Base-by-base conservation (phyloP, 2,113 vertebrate genomes). In the Solea solea region DNA sequence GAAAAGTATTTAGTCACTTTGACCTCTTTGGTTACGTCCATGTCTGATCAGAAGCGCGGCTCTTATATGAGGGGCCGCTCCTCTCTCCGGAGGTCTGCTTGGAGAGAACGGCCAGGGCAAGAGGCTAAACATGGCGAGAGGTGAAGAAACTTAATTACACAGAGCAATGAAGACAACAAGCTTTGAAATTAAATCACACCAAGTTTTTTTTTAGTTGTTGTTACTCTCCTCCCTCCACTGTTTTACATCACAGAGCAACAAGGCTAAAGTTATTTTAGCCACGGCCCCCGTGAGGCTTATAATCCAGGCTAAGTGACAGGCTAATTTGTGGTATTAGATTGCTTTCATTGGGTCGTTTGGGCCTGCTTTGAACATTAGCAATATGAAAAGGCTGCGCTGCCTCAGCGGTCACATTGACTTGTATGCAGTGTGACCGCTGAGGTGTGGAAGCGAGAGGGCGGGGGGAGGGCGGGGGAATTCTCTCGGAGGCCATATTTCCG, bases 291-390 rank as follows among this genome's bases (percentile, higher is more conserved):
- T 56, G 83, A 82, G 89, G 83, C 54, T 85, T 84, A 83, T 90
- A 91, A 91, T 90, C 86, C 90, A 61, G 75, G 73, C 82, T 91
- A 91, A 92, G 85, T 91, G 90, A 91, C 87, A 86, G 85, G 80
- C 86, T 91, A 89, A 92, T 93, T 93, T 89, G 84, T 76, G 83
- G 86, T 75, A 89, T 91, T 85, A 88, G 86, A 91, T 91, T 87
- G 81, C 90, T 90, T 90, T 83, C 76, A 85, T 81, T 60, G 54
- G 85, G 81, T 77, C 72, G 69, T 86, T 87, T 72, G 75, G 74
- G 74, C 61, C 60, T n/a, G 64, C 83, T 88, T 90, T 89, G 70
- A 84, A 84, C 41, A 73, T 59, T 64, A 50, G 78, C 56, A 44
- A 60, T 83, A 76, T 76, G 76, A 83, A 87, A 82, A 78, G 72